Conservation (phyloP, 2,797 vertebrate genomes). For the Lepus oiostolus region DNA sequence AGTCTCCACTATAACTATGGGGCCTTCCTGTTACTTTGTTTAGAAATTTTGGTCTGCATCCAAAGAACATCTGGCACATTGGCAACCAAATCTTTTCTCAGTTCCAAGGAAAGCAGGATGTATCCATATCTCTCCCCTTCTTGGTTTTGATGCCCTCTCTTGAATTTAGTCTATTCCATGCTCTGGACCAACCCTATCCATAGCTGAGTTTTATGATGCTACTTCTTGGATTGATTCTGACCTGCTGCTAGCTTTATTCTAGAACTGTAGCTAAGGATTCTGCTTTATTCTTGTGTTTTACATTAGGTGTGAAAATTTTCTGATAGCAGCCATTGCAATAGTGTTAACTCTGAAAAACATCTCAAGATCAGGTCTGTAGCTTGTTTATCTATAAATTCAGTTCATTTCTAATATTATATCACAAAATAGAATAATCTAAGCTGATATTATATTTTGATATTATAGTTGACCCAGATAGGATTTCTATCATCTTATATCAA, state of each 20-base stretch:
- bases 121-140: background rate
- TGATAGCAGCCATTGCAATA: background rate
- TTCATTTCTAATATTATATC: background rate
- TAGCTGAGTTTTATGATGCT: background rate
- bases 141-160: background rate
- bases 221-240: background rate
- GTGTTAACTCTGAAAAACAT: background rate
- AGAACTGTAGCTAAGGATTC: background rate
- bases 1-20: background rate
- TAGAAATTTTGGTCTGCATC: background rate
- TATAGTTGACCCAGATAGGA: background rate
- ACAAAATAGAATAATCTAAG: background rate
- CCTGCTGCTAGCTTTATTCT: background rate
- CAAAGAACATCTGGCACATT: background rate
- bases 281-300: background rate
- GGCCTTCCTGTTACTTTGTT: background rate
- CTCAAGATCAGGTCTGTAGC: background rate
- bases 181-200: background rate
- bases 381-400: background rate
- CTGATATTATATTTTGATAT: background rate
- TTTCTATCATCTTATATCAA: conserved; percentile 9
- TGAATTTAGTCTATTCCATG: background rate
- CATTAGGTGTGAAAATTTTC: background rate
- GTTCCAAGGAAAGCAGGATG: background rate
- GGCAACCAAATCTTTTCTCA: background rate